phyloP scores from a whole-genome alignment of 2,797 vertebrate species.

The Hoplostethus atlanticus region DNA sequence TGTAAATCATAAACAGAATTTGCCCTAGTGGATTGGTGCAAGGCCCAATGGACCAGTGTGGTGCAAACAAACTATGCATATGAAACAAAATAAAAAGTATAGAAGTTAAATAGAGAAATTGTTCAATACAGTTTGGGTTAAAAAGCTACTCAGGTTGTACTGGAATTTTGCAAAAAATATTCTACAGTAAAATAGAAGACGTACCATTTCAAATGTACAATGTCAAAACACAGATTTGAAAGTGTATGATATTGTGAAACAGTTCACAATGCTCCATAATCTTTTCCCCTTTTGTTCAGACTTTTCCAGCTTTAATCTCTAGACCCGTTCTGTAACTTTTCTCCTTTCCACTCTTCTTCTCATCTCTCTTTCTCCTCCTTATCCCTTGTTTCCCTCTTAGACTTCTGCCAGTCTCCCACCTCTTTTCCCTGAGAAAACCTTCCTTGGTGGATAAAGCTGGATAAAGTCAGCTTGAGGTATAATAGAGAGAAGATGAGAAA shows the following conservation, averaged over 20 bases:
- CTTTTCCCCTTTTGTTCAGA: conserved; percentile 24
- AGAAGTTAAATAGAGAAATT: too few species aligned
- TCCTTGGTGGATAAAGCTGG: conserved; percentile 84
- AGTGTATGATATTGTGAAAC: not conserved
- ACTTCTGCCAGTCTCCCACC: conserved; percentile 82
- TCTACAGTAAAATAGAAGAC: not conserved
- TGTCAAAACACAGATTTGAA: not conserved
- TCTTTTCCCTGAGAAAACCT: conserved; percentile 84
- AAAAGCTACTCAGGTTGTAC: too few species aligned
- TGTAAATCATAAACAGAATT: too few species aligned
- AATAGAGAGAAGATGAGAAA: conserved; percentile 70
- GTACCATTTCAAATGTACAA: not conserved
- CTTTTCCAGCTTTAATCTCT: conserved; percentile 40
- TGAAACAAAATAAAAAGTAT: too few species aligned
- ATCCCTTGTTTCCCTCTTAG: conserved; percentile 66
- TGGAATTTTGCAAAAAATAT: too few species aligned
- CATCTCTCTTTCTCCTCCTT: conserved; percentile 67
- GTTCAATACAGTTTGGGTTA: too few species aligned
- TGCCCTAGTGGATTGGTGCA: too few species aligned
- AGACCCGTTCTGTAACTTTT: conserved; percentile 69
- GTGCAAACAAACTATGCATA: too few species aligned
- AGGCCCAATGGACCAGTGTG: too few species aligned
- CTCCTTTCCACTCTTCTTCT: conserved; percentile 76
- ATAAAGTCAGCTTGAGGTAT: conserved; percentile 85
- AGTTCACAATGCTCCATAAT: not conserved